phyloP scores from a whole-genome alignment of 1,140 invertebrate species.

The Harpegnathos saltator region DNA sequence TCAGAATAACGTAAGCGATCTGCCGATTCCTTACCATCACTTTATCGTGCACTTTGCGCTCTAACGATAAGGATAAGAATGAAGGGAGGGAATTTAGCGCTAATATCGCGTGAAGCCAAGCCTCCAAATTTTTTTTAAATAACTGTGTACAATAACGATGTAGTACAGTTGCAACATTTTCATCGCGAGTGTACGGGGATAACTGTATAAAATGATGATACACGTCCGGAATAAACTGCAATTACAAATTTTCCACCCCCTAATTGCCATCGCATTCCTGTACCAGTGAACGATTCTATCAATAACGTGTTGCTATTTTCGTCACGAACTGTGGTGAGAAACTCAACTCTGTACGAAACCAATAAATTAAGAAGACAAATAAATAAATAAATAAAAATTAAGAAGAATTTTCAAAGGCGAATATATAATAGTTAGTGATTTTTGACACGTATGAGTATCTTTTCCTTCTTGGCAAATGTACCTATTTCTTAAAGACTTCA shows the following conservation, averaged over 20 bases:
- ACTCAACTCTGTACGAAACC: too few species aligned
- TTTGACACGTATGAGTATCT: too few species aligned
- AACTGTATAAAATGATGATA: neutral
- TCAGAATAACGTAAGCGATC: slow-evolving; percentile 93
- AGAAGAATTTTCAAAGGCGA: too few species aligned
- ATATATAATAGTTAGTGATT: too few species aligned
- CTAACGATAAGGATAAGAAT: neutral
- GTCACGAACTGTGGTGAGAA: too few species aligned
- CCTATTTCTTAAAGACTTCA: neutral
- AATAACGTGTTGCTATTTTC: too few species aligned
- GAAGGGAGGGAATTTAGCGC: neutral
- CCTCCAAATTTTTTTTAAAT: neutral
- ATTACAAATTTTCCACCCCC: too few species aligned
- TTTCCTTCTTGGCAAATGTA: neutral
- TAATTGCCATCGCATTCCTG: too few species aligned
- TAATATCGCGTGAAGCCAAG: slow-evolving; percentile 10
- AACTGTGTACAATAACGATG: neutral
- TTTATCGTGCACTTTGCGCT: neutral
- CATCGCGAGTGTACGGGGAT: neutral
- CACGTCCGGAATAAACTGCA: neutral
- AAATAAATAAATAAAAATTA: too few species aligned
- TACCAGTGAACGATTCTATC: too few species aligned
- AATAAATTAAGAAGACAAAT: too few species aligned
- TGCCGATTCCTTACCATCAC: neutral
- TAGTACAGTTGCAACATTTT: neutral